A percentile compares a stretch with the other conserved stretches of the same genome.
phyloP scores from a whole-genome alignment of 2,888 invertebrate species.

The Noctua pronuba region DNA sequence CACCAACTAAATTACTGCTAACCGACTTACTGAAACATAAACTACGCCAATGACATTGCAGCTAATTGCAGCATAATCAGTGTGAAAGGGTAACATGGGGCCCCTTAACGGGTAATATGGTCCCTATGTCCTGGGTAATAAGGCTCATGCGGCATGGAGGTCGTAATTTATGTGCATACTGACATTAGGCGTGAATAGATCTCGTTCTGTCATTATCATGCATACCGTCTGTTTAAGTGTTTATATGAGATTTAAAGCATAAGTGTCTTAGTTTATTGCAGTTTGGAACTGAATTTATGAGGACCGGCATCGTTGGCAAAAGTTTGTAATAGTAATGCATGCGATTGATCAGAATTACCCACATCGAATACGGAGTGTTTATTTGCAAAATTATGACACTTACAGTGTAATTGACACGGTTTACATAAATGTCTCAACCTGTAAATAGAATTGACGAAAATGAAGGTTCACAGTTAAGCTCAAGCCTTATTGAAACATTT shows the following conservation, averaged over 20 bases:
- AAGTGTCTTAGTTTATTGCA: constrained; percentile 41
- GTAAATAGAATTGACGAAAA: neutral
- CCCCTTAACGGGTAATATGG: constrained; percentile 44
- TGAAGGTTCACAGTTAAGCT: neutral
- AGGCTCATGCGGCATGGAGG: constrained; percentile 32
- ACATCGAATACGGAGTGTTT: neutral
- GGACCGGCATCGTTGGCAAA: constrained; percentile 12
- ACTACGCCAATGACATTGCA: constrained; percentile 70
- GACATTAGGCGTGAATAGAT: constrained; percentile 72
- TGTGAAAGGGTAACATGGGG: constrained; percentile 71
- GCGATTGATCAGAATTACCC: neutral
- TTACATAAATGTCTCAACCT: neutral
- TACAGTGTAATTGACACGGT: neutral
- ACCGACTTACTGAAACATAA: constrained; percentile 54
- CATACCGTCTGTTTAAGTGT: constrained; percentile 40
- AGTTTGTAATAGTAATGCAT: neutral
- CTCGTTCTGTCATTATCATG: constrained; percentile 71
- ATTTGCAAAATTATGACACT: neutral
- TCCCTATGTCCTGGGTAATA: constrained; percentile 58
- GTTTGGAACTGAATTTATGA: constrained; percentile 38
- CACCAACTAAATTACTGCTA: constrained; percentile 45
- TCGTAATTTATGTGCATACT: constrained; percentile 73
- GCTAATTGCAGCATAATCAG: constrained; percentile 66
- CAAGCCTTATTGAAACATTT: neutral
- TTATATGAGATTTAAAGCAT: constrained; percentile 54